A percentile compares a stretch with the other conserved stretches of the same genome.
Conservation (phyloP, 1,140 invertebrate genomes). For the Aphaenogaster floridana region DNA sequence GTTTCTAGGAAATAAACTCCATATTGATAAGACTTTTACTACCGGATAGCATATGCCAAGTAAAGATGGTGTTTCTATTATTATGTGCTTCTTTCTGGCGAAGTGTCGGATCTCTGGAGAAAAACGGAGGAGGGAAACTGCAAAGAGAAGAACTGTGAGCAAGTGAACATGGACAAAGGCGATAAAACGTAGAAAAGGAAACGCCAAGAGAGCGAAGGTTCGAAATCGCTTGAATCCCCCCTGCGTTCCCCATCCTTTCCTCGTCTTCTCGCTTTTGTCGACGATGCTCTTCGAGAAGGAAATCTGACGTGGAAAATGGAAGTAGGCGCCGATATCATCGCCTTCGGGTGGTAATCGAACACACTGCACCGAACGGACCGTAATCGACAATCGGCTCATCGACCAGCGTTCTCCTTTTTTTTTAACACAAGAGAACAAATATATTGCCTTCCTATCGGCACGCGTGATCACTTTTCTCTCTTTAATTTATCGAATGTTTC, state of each 20-base stretch:
- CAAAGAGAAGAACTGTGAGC: background rate
- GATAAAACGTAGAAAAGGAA: constrained; percentile 56
- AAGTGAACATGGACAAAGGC: constrained; percentile 49
- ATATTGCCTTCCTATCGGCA: constrained; percentile 34
- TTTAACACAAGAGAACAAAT: constrained; percentile 28
- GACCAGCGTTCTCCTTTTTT: constrained; percentile 4
- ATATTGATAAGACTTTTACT: background rate
- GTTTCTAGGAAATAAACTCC: background rate
- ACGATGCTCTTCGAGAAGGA: background rate
- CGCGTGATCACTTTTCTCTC: constrained; percentile 5
- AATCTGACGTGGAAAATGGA: constrained; percentile 58
- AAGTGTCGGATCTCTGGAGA: background rate
- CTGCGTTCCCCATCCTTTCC: background rate
- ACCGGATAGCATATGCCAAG: background rate
- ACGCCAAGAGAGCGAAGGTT: constrained; percentile 1
- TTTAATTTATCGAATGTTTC: constrained; percentile 48
- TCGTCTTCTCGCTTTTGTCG: constrained; percentile 20
- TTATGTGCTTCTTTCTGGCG: background rate
- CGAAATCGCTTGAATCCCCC: constrained; percentile 16
- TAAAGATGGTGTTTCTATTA: constrained; percentile 32
- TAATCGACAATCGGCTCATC: constrained; percentile 53
- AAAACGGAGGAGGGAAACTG: background rate
- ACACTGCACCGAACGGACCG: constrained; percentile 29
- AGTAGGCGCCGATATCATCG: constrained; percentile 39
- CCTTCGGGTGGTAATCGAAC: constrained; percentile 48